Base-by-base conservation (phyloP, 2,888 invertebrate species). In the Stenotaenia linearis region DNA sequence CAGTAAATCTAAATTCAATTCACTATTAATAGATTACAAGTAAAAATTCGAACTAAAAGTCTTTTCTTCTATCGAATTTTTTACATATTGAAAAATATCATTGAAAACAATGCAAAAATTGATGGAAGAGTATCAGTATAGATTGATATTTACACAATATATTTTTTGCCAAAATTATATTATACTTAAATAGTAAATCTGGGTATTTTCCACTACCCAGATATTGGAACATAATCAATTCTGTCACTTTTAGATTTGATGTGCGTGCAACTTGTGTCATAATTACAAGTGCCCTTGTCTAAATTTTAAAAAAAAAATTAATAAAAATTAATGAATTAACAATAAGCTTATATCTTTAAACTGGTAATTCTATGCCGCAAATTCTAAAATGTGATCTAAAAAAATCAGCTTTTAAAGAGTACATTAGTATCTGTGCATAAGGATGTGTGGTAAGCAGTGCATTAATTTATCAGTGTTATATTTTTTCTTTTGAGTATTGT, bases 101-200 rank as follows among this genome's bases (percentile, higher is more conserved):
- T 5, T 69, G 18, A 69, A 69, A 69, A 28, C 69, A 69, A 69
- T 69, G 69, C 69, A 69, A 69, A 69, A 69, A 25, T 69, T 25
- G 23, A 69, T 69, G 69, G 25, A 15, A 25, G 9, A 12, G 25
- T 69, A 69, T 69, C 69, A 69, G 25, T 69, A 25, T n/a, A 69
- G 69, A 69, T 69, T 69, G 69, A 69, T 69, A 69, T 69, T 69
- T 69, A 69, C 69, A 69, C 21, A 21, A 69, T 69, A 69, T 69
- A 69, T 69, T 69, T 69, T 69, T 69, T 28, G 69, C 69, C 69
- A 28, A 32, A 69, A 69, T 69, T 25, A 7, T 5, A 28, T 50
- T 69, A 61, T 61, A 28, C n/a, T n/a, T 69, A 69, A 69, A 25
- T 56, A 56, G 56, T 56, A 56, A 56, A 56, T 18, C 56, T 56